Base-by-base conservation (phyloP, 2,888 invertebrate species). In the Crepidodera aurea region DNA sequence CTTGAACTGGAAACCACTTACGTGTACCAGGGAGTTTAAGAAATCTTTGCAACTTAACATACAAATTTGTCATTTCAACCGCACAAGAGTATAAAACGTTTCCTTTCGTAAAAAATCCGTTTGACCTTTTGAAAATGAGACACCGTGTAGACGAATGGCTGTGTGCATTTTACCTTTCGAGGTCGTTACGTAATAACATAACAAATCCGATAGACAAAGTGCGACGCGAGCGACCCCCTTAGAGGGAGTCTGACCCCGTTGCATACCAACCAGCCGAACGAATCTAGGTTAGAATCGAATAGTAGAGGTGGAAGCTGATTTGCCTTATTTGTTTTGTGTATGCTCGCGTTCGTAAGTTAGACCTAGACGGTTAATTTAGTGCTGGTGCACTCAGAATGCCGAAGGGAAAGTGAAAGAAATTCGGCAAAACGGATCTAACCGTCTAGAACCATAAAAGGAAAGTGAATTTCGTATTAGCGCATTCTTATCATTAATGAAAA, bases 221-320 rank as follows among this genome's bases (percentile, higher is more conserved):
- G n/a, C n/a, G n/a, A n/a, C 60, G 42, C 48, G 50, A 12, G 22
- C 60, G 64, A 57, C 61, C 64, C 62, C 62, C 67, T 62, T 65
- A 48, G 65, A 63, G 66, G 57, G 66, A 66, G 63, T 51, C 59
- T 67, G 69, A 69, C 67, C 69, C 58, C 59, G 51, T 64, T 66
- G 42, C 55, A 60, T 60, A 32, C 22, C 61, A 27, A 51, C 62
- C 42, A 60, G 60, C 42, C 60, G 60, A 34, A 44, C 51, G 50
- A 62, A 69, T 66, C 62, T 65, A 62, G 66, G 67, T 68, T 65
- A 68, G 55, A 66, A 53, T 54, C 53, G 15, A 44, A 7, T 12
- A 44, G 29, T 55, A 55, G 56, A 56, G 46, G 34, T 56, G 56
- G 56, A 32, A 37, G 22, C 46, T 25, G 37, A 34, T 29, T 48